These are phyloP conservation scores for Nesospiza acunhae DNA, from an alignment of 2,113 vertebrate species.

Conservation along the genomic window DNA sequence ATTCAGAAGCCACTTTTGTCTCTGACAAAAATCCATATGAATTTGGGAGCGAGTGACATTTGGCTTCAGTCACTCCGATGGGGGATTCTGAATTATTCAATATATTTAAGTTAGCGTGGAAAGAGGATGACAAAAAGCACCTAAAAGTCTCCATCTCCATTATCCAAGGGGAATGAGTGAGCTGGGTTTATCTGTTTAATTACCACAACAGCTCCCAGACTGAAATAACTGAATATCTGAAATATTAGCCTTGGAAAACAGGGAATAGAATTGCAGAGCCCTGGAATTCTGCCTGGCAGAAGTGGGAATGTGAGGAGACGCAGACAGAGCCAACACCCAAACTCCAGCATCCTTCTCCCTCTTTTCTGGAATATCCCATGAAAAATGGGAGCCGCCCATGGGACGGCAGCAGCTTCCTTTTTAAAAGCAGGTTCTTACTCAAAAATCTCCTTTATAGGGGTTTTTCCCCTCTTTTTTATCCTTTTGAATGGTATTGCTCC, in stretches of 20 bases:
- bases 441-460: fast-evolving
- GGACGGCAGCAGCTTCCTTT: fast-evolving
- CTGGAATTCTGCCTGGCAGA: neutral
- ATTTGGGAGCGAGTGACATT: no score
- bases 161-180: fast-evolving
- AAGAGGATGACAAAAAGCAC: neutral
- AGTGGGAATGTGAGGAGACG: fast-evolving
- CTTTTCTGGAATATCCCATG: fast-evolving
- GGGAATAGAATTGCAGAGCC: neutral
- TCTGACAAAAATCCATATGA: no score
- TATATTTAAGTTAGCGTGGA: neutral
- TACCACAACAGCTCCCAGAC: neutral
- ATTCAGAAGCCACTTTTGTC: no score
- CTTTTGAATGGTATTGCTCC: neutral
- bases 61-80: neutral
- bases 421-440: neutral
- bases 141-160: neutral
- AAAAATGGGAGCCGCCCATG: fast-evolving
- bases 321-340: neutral
- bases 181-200: neutral
- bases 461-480: fast-evolving
- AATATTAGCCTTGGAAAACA: neutral
- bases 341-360: neutral
- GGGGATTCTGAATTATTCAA: neutral
- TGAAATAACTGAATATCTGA: fast-evolving